These are phyloP conservation scores for Mustela lutreola DNA, from an alignment of 2,113 vertebrate genomes.

Conservation along the genomic window DNA sequence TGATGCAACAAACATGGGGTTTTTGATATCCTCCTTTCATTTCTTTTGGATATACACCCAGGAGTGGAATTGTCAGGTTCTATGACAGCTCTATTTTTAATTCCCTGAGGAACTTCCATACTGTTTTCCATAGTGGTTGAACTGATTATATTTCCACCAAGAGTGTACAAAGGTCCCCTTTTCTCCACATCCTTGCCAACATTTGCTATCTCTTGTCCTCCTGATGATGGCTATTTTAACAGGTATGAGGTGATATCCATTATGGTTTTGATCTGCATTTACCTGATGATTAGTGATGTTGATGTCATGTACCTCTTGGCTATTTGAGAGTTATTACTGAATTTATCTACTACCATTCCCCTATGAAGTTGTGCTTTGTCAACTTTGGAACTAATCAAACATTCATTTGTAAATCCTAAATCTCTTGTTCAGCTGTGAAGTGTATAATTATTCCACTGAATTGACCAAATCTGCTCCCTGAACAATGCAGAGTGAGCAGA, in stretches of 20 bases:
- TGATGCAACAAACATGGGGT: neutral
- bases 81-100: neutral
- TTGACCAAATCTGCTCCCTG: neutral
- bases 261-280: neutral
- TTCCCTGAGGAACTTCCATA: neutral
- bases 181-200: neutral
- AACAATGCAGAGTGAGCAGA: neutral
- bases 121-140: neutral
- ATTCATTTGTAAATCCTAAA: constrained; percentile 11
- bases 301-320: neutral
- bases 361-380: neutral
- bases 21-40: neutral
- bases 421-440: neutral
- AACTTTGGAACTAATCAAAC: neutral
- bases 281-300: neutral
- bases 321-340: neutral
- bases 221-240: neutral
- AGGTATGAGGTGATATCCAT: neutral
- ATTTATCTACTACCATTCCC: neutral
- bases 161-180: neutral
- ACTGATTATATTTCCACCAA: neutral
- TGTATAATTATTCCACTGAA: constrained; percentile 11
- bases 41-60: neutral
- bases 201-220: neutral
- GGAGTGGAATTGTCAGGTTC: neutral